Conservation (phyloP, 2,797 vertebrate genomes). For the Chelmon rostratus region DNA sequence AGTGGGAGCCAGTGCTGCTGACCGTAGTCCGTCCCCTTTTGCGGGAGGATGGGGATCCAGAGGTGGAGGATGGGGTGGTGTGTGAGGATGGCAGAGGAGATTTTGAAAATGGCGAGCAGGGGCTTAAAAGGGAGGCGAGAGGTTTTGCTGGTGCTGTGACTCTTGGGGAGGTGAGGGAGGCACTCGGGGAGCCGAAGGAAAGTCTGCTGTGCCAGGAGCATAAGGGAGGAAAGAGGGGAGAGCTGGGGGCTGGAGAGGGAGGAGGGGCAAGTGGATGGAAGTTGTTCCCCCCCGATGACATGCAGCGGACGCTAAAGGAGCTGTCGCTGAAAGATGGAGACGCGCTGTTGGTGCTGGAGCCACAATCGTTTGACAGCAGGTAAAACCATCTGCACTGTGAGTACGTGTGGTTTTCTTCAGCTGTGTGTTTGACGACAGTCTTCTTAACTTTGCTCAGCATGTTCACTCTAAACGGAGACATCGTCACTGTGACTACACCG, state of each 20-base stretch:
- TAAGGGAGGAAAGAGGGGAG: constrained; percentile 47
- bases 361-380: constrained; percentile 87
- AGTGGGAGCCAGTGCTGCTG: constrained; percentile 92
- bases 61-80: constrained; percentile 32
- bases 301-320: constrained; percentile 89
- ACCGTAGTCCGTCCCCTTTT: constrained; percentile 86
- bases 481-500: constrained; percentile 87
- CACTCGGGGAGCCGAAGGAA: constrained; percentile 80
- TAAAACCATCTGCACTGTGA: not conserved
- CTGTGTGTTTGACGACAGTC: not conserved
- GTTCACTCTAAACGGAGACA: constrained; percentile 82
- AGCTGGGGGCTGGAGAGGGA: constrained; percentile 67
- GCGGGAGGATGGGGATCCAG: constrained; percentile 62
- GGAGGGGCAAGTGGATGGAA: constrained; percentile 89
- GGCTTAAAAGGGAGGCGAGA: constrained; percentile 80
- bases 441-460: constrained; percentile 79
- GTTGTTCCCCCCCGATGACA: constrained; percentile 84
- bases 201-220: constrained; percentile 85
- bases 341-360: constrained; percentile 89
- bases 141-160: constrained; percentile 82
- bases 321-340: constrained; percentile 91
- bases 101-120: constrained; percentile 64
- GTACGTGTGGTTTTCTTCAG: not conserved
- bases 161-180: constrained; percentile 80
- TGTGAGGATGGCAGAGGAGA: constrained; percentile 36